phyloP scores from a whole-genome alignment of 2,113 vertebrate genomes.

The Meleagris gallopavo region DNA sequence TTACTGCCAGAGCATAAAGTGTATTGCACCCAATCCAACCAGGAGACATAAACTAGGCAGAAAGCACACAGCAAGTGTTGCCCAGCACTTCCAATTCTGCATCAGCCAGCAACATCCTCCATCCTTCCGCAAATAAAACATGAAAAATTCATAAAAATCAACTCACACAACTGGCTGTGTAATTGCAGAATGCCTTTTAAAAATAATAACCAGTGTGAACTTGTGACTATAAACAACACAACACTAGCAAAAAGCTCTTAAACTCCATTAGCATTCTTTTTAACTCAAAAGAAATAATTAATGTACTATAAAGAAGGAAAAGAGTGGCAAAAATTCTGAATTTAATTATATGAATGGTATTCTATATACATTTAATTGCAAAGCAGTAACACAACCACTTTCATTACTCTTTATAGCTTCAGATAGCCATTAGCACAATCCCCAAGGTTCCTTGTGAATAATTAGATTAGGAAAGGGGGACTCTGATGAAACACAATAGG shows the following conservation, averaged over 20 bases:
- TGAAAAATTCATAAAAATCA: neutral
- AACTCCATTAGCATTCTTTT: conserved; percentile 1
- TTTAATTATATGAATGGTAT: conserved; percentile 52
- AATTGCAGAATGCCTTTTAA: conserved; percentile 4
- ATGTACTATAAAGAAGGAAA: neutral
- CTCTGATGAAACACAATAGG: conserved; percentile 22
- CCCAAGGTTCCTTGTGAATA: conserved; percentile 62
- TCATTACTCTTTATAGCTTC: conserved; percentile 72
- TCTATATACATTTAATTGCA: conserved; percentile 52
- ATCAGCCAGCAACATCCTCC: neutral
- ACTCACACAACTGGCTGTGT: neutral
- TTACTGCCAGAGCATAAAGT: neutral
- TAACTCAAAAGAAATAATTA: conserved; percentile 11
- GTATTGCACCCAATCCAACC: neutral
- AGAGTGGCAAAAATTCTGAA: conserved; percentile 37
- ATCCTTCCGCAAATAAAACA: neutral
- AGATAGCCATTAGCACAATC: conserved; percentile 67
- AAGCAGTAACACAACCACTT: conserved; percentile 50
- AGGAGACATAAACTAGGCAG: neutral
- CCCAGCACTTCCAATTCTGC: neutral
- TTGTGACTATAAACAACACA: neutral
- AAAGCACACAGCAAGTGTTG: neutral
- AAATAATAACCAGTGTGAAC: neutral
- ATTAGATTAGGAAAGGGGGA: conserved; percentile 57
- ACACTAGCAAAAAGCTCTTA: neutral